Evolutionary conservation across 2,888 invertebrate genomes (phyloP).

Genomic region (Pristionchus fissidentatus): DNA sequence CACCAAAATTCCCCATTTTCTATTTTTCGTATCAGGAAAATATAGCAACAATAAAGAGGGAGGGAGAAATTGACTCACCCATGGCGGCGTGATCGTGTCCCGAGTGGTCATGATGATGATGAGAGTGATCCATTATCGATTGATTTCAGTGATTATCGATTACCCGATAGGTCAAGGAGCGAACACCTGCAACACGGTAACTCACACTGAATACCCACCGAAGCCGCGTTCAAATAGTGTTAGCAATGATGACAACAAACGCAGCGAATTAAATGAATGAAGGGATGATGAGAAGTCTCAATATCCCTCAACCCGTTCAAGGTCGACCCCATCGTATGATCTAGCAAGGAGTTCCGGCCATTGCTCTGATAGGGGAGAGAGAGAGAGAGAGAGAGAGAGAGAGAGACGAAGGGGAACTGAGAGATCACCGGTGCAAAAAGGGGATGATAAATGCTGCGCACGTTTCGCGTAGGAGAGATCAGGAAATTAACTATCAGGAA

Average conservation of each 20-base stretch:
- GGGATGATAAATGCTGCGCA: too few species aligned
- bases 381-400: too few species aligned
- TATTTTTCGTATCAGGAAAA: neutral
- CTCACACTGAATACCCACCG: neutral
- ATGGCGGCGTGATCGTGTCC: slow-evolving; percentile 16
- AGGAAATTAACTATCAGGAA: too few species aligned
- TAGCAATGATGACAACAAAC: neutral
- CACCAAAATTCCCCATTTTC: neutral
- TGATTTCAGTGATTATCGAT: neutral
- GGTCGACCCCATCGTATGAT: too few species aligned
- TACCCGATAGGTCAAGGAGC: neutral
- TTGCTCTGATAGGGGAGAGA: too few species aligned
- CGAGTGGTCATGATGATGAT: neutral
- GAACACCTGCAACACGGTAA: neutral
- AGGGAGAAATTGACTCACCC: too few species aligned
- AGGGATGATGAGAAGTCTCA: neutral
- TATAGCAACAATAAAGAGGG: neutral
- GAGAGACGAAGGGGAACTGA: too few species aligned
- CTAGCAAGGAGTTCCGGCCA: too few species aligned
- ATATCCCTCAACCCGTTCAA: neutral
- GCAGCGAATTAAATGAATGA: neutral
- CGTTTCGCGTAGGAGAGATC: too few species aligned
- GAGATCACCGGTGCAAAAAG: too few species aligned
- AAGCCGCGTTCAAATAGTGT: neutral
- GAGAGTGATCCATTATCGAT: neutral